These are phyloP conservation scores for Gymnocephalus cernua DNA, from an alignment of 2,113 vertebrate genomes.

Conservation along the genomic window DNA sequence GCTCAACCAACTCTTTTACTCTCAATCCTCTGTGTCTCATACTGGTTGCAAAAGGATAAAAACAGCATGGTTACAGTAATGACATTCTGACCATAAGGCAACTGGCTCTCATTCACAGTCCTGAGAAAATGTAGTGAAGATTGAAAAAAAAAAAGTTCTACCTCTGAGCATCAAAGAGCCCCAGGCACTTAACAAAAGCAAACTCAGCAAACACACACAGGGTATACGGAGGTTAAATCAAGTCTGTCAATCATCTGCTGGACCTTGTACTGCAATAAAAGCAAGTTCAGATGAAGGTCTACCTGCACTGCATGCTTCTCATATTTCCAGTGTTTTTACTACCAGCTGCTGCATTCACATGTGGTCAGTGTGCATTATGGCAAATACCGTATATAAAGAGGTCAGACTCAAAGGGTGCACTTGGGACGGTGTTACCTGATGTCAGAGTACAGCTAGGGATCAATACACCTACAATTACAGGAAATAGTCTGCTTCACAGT, in stretches of 20 bases:
- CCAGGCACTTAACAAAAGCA: constrained; percentile 22
- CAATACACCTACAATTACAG: constrained; percentile 50
- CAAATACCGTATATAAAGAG: constrained; percentile 24
- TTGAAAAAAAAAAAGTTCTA: neutral
- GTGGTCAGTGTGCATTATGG: neutral
- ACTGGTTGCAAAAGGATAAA: neutral
- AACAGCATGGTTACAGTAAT: constrained; percentile 8
- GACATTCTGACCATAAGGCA: constrained; percentile 7
- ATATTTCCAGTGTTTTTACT: neutral
- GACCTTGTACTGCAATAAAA: neutral
- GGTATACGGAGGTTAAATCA: constrained; percentile 33
- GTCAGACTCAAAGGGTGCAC: constrained; percentile 22
- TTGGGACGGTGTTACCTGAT: neutral
- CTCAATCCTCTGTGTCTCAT: neutral
- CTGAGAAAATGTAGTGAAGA: constrained; percentile 3
- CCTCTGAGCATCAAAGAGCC: neutral
- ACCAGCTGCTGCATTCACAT: neutral
- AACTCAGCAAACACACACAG: constrained; percentile 20
- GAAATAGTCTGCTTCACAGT: constrained; percentile 11
- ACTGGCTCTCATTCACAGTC: constrained; percentile 1
- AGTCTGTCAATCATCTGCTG: constrained; percentile 29
- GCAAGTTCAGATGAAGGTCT: constrained; percentile 6
- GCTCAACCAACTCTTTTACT: neutral
- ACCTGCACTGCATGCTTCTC: constrained; percentile 1
- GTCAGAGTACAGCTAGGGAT: constrained; percentile 30